A percentile compares a stretch with the other conserved stretches of the same genome.
Evolutionary conservation across 2,888 invertebrate genomes (phyloP).

Genomic region (Trilocha varians): DNA sequence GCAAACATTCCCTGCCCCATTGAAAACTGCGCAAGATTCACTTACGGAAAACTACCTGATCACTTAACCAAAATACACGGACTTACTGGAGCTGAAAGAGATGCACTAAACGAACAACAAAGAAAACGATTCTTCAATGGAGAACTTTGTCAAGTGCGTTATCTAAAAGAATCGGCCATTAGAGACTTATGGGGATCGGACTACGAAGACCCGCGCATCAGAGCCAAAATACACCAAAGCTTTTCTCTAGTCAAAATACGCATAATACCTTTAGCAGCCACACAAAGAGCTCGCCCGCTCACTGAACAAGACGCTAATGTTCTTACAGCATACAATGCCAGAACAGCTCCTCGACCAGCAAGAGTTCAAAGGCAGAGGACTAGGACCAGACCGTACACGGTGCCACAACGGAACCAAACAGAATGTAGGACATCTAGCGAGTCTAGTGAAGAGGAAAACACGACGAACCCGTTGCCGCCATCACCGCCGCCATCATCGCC

Average conservation of each 20-base stretch:
- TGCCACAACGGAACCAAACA: conserved; percentile 40
- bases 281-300: conserved; percentile 57
- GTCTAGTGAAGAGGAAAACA: conserved; percentile 65
- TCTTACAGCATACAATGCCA: conserved; percentile 65
- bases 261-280: conserved; percentile 63
- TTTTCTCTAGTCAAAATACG: conserved; percentile 65
- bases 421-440: conserved; percentile 58
- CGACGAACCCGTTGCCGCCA: conserved; percentile 50
- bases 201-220: conserved; percentile 63
- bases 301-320: conserved; percentile 70
- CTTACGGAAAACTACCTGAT: conserved; percentile 67
- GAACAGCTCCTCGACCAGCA: conserved; percentile 60
- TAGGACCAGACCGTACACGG: conserved; percentile 51
- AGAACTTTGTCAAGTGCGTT: conserved; percentile 68
- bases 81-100: conserved; percentile 61
- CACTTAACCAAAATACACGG: conserved; percentile 69
- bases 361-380: conserved; percentile 50
- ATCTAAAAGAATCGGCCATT: conserved; percentile 67
- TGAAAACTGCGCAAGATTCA: conserved; percentile 68
- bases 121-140: conserved; percentile 68
- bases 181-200: conserved; percentile 66
- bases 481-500: conserved; percentile 65
- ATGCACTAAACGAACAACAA: conserved; percentile 65
- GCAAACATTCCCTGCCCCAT: conserved; percentile 70
- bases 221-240: conserved; percentile 66